Evolutionary conservation across 1,140 invertebrate species (phyloP), one percentile per base, ranked within the genome.

Genomic region (Drosophila chauvacae): DNA sequence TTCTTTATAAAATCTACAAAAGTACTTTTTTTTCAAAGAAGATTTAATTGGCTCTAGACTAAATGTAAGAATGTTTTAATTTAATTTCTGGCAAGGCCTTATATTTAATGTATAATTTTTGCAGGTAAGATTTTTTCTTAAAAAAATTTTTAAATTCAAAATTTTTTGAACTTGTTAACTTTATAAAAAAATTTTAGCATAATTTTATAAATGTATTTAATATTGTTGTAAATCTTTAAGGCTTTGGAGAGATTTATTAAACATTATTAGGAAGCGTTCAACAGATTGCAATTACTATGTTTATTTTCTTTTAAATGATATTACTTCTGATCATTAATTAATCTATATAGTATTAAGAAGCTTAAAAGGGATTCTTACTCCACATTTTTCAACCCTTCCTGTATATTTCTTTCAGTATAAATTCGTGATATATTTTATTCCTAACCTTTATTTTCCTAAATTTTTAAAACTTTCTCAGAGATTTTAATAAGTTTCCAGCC

Each of bases 11-110:
- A 16, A 39, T 14, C 2, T 3, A 3, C 2, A 9, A 4, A 42
- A 42, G 2, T 2, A 9, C 3, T 1, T 18, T 1, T 9, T n/a
- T n/a, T 16, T 42, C 14, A 0, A 7, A 42, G 7, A 7, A 1
- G 1, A 3, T 18, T 9, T 3, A 18, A 7, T 2, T 3, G 11
- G 11, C 2, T 20, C 0, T 20, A 14, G 0, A 7, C 3, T 4
- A 16, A 7, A 16, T 39, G 5, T 13, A 16, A 39, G 14, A 39
- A 6, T 2, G 4, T 39, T 5, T 4, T 2, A 16, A 39, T 16
- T 6, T 39, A 6, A 39, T 16, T 39, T 44, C 42, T 44, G 5
- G 7, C 1, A 9, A 2, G 0, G 2, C 13, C 14, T 20, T 47
- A 4, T 14, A 7, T 47, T 4, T 13, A 2, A 23, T 47, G 2